Conservation (phyloP, 1,140 invertebrate genomes). For the Drosophila fuyamai region DNA sequence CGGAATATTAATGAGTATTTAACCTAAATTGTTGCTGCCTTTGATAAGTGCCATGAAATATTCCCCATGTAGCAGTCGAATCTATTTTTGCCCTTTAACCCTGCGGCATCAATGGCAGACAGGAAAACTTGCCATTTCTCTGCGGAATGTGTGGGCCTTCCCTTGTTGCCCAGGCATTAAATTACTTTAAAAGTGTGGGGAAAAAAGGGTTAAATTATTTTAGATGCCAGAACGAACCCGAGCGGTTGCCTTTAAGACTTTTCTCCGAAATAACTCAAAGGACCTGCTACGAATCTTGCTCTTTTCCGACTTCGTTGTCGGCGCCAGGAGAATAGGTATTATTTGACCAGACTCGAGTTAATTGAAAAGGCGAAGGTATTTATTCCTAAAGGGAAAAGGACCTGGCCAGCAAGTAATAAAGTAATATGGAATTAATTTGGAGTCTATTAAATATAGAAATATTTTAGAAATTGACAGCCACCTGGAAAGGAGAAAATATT, state of each 20-base stretch:
- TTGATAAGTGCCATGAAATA: conserved; percentile 82
- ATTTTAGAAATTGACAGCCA: conserved; percentile 43
- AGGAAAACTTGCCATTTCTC: conserved; percentile 32
- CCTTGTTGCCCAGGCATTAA: conserved; percentile 59
- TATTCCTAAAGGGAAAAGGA: conserved; percentile 37
- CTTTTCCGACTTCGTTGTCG: conserved; percentile 24
- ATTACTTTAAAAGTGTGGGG: conserved; percentile 62
- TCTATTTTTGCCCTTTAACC: conserved; percentile 21
- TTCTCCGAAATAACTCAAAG: conserved; percentile 15
- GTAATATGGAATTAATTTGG: conserved; percentile 64
- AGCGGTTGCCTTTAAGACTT: conserved; percentile 54
- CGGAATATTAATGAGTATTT: conserved; percentile 84
- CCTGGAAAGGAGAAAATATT: conserved; percentile 14
- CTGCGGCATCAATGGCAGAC: conserved; percentile 54
- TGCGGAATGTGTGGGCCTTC: conserved; percentile 35
- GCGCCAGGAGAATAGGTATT: conserved; percentile 37
- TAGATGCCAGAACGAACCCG: conserved; percentile 39
- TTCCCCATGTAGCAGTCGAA: conserved; percentile 49
- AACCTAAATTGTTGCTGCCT: conserved; percentile 83
- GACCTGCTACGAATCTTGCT: conserved; percentile 30
- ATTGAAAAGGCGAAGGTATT: conserved; percentile 64
- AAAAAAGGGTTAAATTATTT: conserved; percentile 74
- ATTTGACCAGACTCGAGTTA: conserved; percentile 52
- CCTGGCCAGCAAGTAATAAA: conserved; percentile 38
- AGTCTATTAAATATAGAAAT: conserved; percentile 57